A percentile compares a stretch with the other conserved stretches of the same genome.
phyloP scores from a whole-genome alignment of 2,888 invertebrate genomes.

The Habroteleia sp. region DNA sequence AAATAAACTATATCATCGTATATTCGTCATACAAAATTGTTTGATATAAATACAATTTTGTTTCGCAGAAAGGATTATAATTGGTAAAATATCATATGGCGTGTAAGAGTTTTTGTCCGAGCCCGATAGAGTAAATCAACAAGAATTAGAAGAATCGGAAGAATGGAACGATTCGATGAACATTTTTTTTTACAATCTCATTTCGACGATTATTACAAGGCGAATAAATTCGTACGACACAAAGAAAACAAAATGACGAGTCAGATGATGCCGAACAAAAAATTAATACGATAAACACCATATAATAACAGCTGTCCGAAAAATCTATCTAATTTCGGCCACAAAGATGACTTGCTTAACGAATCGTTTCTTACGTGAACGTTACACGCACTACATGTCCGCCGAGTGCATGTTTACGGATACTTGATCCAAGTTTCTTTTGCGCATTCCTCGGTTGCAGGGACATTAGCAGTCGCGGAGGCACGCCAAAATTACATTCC shows the following conservation, averaged over 20 bases:
- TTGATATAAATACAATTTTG: too few species aligned
- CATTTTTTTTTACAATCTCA: slow-evolving; percentile 18
- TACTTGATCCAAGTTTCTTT: slow-evolving; percentile 42
- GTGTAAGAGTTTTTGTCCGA: too few species aligned
- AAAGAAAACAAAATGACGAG: slow-evolving; percentile 39
- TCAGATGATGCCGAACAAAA: slow-evolving; percentile 35
- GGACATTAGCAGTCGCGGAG: slow-evolving; percentile 31
- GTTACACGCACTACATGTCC: slow-evolving; percentile 8
- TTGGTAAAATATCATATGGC: too few species aligned
- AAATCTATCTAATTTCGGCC: slow-evolving; percentile 53
- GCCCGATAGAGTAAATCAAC: too few species aligned
- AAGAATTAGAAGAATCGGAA: too few species aligned
- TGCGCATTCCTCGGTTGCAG: slow-evolving; percentile 43
- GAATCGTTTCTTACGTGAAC: slow-evolving; percentile 25
- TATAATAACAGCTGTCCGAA: slow-evolving; percentile 57
- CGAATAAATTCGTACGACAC: slow-evolving; percentile 37
- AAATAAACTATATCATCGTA: too few species aligned
- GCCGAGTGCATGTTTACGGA: slow-evolving; percentile 22
- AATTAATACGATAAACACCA: slow-evolving; percentile 59
- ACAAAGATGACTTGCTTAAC: slow-evolving; percentile 55
- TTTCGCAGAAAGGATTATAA: too few species aligned
- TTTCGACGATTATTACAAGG: slow-evolving; percentile 27
- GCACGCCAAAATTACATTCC: slow-evolving; percentile 39
- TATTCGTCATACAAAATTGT: too few species aligned
- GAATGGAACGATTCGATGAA: slow-evolving; percentile 4